Base-by-base conservation (phyloP, 1,140 invertebrate species). In the Cotesia chilonis region DNA sequence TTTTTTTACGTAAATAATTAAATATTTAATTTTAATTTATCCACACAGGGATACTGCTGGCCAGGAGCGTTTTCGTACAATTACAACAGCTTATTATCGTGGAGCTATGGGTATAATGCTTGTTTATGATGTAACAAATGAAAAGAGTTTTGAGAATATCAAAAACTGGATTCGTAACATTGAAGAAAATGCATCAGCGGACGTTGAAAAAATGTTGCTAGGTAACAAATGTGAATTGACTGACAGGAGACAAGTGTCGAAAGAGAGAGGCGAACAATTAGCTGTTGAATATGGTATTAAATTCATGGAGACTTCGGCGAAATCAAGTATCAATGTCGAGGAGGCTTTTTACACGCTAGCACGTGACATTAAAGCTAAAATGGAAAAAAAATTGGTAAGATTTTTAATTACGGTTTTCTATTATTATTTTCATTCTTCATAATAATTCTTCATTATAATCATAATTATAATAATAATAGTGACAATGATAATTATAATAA, bases 41-140 rank as follows among this genome's bases (percentile, higher is more conserved):
- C 2, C 28, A 28, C 35, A 63, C 78, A 96, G 94, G 95, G 96
- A 98, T 83, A 99, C 96, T 74, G 97, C 96, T 36, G 97, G 97
- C 1, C 97, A 99, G 87, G 93, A 96, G 87, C 91, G 98, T 79
- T 99, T 99, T 89, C 92, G 97, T 82, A 99, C 97, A 65, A 99
- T 99, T 82, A 99, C 98, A 51, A 99, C 97, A 70, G 97, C 97
- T 2, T 99, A 99, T 84, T 99, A 99, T 89, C 91, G 97, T 80
- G 97, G 97, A 38, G 97, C 98, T 36, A 99, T 99, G 97, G 98
- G 98, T 71, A 99, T 99, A 60, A 99, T 99, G 96, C 90, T 99
- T 75, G 97, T 99, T 7, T 99, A 99, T 87, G 98, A 99, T 85
- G 97, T 99, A 75, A 99, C 97, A 64, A 97, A 98, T 88, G 94